Evolutionary conservation across 2,113 vertebrate species (phyloP).

Genomic region (Hippocampus mohnikei): DNA sequence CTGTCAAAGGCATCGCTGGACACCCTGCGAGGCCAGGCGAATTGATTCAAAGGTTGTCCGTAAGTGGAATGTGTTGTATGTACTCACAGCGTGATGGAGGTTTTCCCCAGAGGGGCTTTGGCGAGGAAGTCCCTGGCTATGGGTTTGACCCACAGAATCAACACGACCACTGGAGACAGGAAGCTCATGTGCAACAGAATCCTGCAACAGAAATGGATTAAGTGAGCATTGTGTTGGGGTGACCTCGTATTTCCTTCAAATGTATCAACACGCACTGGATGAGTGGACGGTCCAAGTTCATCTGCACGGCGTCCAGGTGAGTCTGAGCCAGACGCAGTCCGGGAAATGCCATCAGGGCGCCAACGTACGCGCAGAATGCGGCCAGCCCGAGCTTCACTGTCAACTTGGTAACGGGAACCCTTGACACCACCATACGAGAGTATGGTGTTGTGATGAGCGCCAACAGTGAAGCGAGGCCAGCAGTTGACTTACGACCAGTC

Average conservation of each 20-base stretch:
- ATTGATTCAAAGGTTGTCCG: not conserved
- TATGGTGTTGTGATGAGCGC: not conserved
- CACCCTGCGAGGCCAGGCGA: constrained; percentile 64
- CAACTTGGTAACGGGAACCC: constrained; percentile 82
- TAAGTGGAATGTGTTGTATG: not conserved
- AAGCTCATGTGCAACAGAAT: constrained; percentile 84
- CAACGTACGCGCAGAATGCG: constrained; percentile 80
- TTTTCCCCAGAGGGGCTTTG: constrained; percentile 78
- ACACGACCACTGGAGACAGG: constrained; percentile 81
- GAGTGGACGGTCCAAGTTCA: constrained; percentile 77
- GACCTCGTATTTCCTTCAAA: not conserved
- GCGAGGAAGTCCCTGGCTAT: constrained; percentile 86
- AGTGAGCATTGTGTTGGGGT: not conserved
- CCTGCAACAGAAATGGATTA: constrained; percentile 56
- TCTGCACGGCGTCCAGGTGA: constrained; percentile 82
- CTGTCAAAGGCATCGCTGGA: constrained; percentile 79
- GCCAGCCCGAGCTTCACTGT: constrained; percentile 82
- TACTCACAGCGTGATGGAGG: constrained; percentile 79
- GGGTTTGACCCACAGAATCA: constrained; percentile 88
- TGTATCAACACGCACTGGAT: constrained; percentile 73
- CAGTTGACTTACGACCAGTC: constrained; percentile 84
- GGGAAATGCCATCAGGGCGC: constrained; percentile 87
- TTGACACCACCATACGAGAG: constrained; percentile 37
- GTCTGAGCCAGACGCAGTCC: constrained; percentile 93
- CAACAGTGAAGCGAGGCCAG: not conserved